These are phyloP conservation scores for Drosophila robusta DNA, from an alignment of 2,888 invertebrate genomes.

Conservation along the genomic window DNA sequence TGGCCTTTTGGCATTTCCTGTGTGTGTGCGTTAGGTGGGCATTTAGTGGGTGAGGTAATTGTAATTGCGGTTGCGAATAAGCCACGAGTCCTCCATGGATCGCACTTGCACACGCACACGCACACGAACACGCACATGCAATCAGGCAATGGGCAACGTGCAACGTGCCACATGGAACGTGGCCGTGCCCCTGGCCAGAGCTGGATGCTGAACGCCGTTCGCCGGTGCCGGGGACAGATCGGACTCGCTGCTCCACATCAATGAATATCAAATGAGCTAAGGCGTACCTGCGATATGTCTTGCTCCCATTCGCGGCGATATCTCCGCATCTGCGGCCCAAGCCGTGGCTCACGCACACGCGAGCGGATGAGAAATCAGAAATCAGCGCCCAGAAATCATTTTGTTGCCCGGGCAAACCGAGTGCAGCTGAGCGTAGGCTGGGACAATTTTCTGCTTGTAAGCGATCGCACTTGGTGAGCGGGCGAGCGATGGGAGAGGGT, in stretches of 20 bases:
- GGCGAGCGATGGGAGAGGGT: neutral
- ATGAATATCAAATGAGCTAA: constrained; percentile 82
- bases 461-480: constrained; percentile 68
- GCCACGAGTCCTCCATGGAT: constrained; percentile 45
- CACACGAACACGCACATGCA: constrained; percentile 30
- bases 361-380: constrained; percentile 64
- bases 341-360: constrained; percentile 61
- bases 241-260: constrained; percentile 78
- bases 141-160: neutral
- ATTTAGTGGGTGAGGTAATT: constrained; percentile 65
- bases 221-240: constrained; percentile 48
- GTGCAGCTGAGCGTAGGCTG: constrained; percentile 69
- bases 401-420: constrained; percentile 38
- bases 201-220: constrained; percentile 1
- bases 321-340: constrained; percentile 46
- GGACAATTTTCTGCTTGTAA: constrained; percentile 79
- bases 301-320: constrained; percentile 71
- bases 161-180: constrained; percentile 27
- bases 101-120: constrained; percentile 38
- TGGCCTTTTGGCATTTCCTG: constrained; percentile 52
- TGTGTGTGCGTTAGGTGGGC: constrained; percentile 59
- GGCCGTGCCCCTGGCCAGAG: constrained; percentile 59
- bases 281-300: constrained; percentile 75
- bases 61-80: constrained; percentile 45
- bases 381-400: constrained; percentile 67